Base-by-base conservation (phyloP, 1,140 invertebrate genomes). In the Popillia japonica region DNA sequence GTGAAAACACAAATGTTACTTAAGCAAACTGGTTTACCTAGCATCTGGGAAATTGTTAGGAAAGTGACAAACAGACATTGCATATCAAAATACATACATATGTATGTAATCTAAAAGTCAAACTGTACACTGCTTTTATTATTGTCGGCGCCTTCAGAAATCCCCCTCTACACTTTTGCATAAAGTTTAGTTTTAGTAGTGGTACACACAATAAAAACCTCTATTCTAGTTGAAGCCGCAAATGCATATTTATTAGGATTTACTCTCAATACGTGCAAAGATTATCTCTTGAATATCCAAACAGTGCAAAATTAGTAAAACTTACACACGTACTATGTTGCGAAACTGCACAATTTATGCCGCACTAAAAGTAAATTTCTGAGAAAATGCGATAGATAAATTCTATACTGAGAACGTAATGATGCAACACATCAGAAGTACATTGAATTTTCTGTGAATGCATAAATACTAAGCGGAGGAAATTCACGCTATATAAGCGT, bases 201-300 rank as follows among this genome's bases (percentile, higher is more conserved):
- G 4, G 27, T 34, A 34, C 4, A 34, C 27, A 34, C 27, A 34
- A n/a, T 14, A 55, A 55, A 17, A 17, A 2, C 11, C 17, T 55
- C 14, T n/a, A n/a, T 17, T 55, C 3, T n/a, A 55, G 64, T 20
- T 2, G 23, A 6, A 11, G 27, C 34, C 22, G 10, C 40, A 14
- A 40, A 22, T 75, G 40, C 77, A 73, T 74, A 77, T 72, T 74
- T 72, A 59, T 78, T 74, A 74, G n/a, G 55, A 55, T 55, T 55
- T 55, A 55, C 17, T 55, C 48, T 34, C 11, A 17, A 14, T 55
- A 55, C 48, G 48, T 17, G 48, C 48, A 55, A 55, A 55, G 48
- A 55, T 55, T 55, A 55, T 55, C 48, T 55, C 48, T 14, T n/a
- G 48, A 55, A 55, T 55, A 55, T 55, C 6, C 48, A 17, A 55